Base-by-base conservation (phyloP, 2,888 invertebrate species). In the Theretra japonica region DNA sequence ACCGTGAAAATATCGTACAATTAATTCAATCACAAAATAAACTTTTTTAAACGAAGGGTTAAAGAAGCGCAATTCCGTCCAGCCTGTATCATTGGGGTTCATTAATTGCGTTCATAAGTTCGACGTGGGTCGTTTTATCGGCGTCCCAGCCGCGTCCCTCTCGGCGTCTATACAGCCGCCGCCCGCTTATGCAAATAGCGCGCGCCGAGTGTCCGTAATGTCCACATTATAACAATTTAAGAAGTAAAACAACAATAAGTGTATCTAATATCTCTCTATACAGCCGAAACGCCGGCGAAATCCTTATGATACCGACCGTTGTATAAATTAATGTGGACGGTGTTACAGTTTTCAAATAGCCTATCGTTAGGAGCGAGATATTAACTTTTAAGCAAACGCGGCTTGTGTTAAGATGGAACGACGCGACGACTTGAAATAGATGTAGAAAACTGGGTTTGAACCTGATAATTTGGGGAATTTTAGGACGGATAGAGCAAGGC, bases 51-150 rank as follows among this genome's bases (percentile, higher is more conserved):
- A 65, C 41, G 75, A 77, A 75, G 78, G 82, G 82, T 83, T 84
- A 76, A 80, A 88, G 87, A 85, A 88, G 82, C 82, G 83, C 85
- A 87, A 88, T 90, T 88, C 79, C 73, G 80, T 74, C 83, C 80
- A 80, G 83, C 86, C 87, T 90, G 89, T 91, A 92, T 90, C 90
- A 90, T 91, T 90, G 82, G 79, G 87, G 87, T 89, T 86, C 89
- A 92, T 93, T 92, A 93, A 92, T 93, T 92, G 91, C 89, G 83
- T 83, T 86, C 88, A 89, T 90, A 90, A 92, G 92, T 90, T 90
- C 86, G 88, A 83, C 84, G 86, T 80, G 82, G 86, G 86, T 78
- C 86, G 88, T 86, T 92, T 93, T 92, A 92, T 91, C 83, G 89
- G 77, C 82, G 78, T 77, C 79, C 84, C 91, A 91, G 91, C 88